Evolutionary conservation across 2,113 vertebrate genomes (phyloP).

Genomic region (Chamaetylas fuelleborni): DNA sequence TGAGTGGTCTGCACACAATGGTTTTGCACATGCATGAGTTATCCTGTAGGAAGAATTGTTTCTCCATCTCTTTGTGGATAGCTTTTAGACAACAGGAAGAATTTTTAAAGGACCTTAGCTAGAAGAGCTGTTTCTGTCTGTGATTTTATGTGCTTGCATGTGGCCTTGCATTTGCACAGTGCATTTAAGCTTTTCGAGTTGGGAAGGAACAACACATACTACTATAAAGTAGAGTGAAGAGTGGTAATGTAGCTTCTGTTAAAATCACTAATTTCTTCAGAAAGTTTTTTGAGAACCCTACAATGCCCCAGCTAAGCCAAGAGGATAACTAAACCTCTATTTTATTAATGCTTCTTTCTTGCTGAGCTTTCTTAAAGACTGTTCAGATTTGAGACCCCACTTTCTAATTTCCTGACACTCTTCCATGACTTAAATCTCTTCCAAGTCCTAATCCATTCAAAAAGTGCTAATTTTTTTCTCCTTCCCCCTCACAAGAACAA

Average conservation of each 20-base stretch:
- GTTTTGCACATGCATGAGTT: background rate
- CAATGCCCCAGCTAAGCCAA: background rate
- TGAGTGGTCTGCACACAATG: background rate
- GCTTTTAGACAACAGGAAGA: background rate
- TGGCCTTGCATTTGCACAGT: background rate
- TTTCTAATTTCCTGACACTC: background rate
- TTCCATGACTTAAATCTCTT: background rate
- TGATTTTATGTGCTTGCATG: background rate
- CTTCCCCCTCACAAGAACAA: background rate
- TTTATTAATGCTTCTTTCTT: background rate
- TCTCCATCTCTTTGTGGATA: background rate
- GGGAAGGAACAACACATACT: background rate
- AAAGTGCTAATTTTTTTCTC: background rate
- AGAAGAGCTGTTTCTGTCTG: background rate
- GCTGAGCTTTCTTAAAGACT: background rate
- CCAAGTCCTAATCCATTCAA: background rate
- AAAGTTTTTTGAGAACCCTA: background rate
- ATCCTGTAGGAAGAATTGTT: background rate
- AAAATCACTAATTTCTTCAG: background rate
- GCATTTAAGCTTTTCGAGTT: accelerated
- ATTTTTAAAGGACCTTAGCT: background rate
- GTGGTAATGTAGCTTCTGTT: background rate
- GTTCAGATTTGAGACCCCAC: background rate
- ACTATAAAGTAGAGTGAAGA: background rate
- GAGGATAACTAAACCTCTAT: background rate